phyloP scores from a whole-genome alignment of 1,140 invertebrate species.

The Littorina saxatilis region DNA sequence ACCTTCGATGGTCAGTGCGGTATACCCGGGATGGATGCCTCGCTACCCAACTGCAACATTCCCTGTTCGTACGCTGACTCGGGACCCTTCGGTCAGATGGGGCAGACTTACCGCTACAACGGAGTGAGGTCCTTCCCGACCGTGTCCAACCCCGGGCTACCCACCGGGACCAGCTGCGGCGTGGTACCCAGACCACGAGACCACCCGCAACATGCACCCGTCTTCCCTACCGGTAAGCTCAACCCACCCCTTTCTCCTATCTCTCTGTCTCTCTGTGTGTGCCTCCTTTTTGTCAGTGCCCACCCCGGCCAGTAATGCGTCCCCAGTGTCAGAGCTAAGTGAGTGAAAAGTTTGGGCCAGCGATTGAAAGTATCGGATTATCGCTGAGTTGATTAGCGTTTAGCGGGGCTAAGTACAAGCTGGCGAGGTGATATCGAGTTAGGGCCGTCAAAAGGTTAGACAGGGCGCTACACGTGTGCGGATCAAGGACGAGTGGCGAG shows the following conservation, averaged over 20 bases:
- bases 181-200: constrained; percentile 69
- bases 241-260: background rate
- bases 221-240: constrained; percentile 71
- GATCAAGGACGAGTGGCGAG: background rate
- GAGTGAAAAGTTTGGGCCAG: no score
- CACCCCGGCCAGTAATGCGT: no score
- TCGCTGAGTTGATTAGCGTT: no score
- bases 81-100: constrained; percentile 91
- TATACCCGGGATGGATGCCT: constrained; percentile 81
- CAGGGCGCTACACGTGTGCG: background rate
- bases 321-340: no score
- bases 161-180: constrained; percentile 57
- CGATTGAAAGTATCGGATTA: no score
- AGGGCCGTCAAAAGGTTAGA: no score
- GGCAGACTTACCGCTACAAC: constrained; percentile 74
- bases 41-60: constrained; percentile 80
- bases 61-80: constrained; percentile 89
- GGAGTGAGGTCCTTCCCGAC: constrained; percentile 67
- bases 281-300: background rate
- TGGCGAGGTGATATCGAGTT: no score
- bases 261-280: background rate
- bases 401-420: no score
- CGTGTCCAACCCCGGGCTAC: constrained; percentile 59
- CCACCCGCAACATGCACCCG: constrained; percentile 64
- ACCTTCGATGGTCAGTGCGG: constrained; percentile 54